Base-by-base conservation (phyloP, 2,797 vertebrate genomes). In the Coregonus suidteri region DNA sequence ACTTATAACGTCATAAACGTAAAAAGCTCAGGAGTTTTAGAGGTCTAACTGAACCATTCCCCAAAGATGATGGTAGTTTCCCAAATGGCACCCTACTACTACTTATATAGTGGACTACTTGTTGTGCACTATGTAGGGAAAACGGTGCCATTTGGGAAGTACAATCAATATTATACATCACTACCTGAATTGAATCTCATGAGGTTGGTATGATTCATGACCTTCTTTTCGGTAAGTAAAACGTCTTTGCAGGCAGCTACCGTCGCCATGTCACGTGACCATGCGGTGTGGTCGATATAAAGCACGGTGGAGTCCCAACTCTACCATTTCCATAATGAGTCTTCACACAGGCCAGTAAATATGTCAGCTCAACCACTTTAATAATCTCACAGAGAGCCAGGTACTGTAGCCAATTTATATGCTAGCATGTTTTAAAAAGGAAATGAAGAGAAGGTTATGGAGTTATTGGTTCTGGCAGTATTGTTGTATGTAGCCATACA, bases 261-360 rank as follows among this genome's bases (percentile, higher is more conserved):
- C 16, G 41, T 71, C 68, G 18, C 30, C 25, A 54, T 34, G 1
- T 41, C 37, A 14, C 14, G 37, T 16, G 79, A 59, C 56, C 15
- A 64, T 64, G 70, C 3, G 1, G 16, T 66, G 4, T 47, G 77
- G 81, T 83, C 78, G 74, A 80, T 73, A 47, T 47, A 74, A 41
- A 47, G 78, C 67, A 37, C 5, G 31, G 37, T 34, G 54, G 6
- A 6, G 47, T 51, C 67, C 77, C 35, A 34, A 73, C 78, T 64
- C 53, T 69, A 35, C 52, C 62, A 67, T 82, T 73, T 80, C 41
- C 74, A 74, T 78, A 80, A 79, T 76, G 74, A 83, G 75, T 74
- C 34, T 71, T 76, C 51, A 35, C 37, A 7, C 6, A 1, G 16
- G 20, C 67, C 74, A 73, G 35, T 78, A 56, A 80, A 82, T 64